Conservation (phyloP, 2,113 vertebrate genomes). For the Colinus virginianus region DNA sequence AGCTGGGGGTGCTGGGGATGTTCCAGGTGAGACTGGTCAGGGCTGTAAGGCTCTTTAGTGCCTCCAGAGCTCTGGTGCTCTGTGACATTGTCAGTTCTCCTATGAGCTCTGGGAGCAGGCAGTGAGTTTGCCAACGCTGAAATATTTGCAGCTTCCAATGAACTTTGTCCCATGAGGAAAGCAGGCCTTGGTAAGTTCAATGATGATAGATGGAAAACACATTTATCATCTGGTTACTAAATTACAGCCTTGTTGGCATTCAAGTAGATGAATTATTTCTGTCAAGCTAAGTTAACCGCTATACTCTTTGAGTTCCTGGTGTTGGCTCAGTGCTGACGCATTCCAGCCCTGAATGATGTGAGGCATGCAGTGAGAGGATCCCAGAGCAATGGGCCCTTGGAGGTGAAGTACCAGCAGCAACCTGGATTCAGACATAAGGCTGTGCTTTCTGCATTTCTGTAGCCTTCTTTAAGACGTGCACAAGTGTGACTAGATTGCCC, state of each 20-base stretch:
- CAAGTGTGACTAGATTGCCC: background rate
- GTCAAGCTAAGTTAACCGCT: background rate
- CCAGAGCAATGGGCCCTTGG: background rate
- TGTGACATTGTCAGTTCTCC: background rate
- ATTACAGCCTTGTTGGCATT: background rate
- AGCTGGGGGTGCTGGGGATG: background rate
- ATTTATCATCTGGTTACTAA: background rate
- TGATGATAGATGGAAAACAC: background rate
- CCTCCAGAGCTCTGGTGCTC: background rate
- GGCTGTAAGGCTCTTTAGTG: background rate
- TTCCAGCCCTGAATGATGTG: background rate
- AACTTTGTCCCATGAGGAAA: background rate
- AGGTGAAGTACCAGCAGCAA: background rate
- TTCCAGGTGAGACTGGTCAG: background rate
- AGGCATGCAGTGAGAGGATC: background rate
- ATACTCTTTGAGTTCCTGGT: background rate
- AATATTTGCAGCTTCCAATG: background rate
- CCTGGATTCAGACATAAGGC: background rate
- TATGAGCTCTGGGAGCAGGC: background rate
- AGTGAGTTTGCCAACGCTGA: background rate
- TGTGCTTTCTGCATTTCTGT: background rate
- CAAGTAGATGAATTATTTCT: background rate
- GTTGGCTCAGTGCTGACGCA: background rate
- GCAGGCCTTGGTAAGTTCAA: background rate
- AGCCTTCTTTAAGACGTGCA: background rate